Percentiles rank a stretch among this genome's conserved stretches.
Evolutionary conservation across 2,797 vertebrate genomes (phyloP).

Genomic region (Melanotaenia boesemani): DNA sequence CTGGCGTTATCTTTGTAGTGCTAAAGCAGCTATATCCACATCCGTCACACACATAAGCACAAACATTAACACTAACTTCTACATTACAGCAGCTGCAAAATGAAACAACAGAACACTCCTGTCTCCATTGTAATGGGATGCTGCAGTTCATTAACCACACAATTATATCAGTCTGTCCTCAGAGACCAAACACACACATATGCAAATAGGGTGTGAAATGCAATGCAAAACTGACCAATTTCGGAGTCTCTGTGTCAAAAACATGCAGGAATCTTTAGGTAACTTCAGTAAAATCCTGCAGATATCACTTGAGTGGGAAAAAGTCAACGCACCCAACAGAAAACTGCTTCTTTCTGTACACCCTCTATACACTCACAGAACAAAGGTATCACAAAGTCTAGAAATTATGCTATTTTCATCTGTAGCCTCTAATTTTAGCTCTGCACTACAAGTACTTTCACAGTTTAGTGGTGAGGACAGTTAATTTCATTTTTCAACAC

Average conservation of each 20-base stretch:
- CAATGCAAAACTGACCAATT: neutral
- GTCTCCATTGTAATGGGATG: slow-evolving; percentile 22
- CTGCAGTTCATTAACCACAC: slow-evolving; percentile 21
- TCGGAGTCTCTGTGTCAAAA: neutral
- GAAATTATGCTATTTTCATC: too few relatives aligned
- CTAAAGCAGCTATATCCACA: neutral
- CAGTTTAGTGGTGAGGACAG: too few relatives aligned
- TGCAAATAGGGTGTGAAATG: neutral
- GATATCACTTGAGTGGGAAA: too few relatives aligned
- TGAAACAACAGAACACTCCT: slow-evolving; percentile 2
- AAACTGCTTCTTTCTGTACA: too few relatives aligned
- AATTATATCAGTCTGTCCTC: slow-evolving; percentile 31
- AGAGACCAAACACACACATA: slow-evolving; percentile 19
- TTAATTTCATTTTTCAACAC: too few relatives aligned
- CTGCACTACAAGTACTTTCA: too few relatives aligned
- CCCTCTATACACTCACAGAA: too few relatives aligned
- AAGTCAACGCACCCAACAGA: too few relatives aligned
- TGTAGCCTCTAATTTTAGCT: too few relatives aligned
- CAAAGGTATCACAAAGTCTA: too few relatives aligned
- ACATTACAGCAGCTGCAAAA: slow-evolving; percentile 7
- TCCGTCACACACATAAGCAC: slow-evolving; percentile 3
- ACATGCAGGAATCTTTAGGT: neutral
- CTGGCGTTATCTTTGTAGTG: neutral
- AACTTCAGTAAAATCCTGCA: neutral
- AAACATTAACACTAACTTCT: slow-evolving; percentile 2